Percentiles rank a stretch among this genome's conserved stretches.
Evolutionary conservation across 2,113 vertebrate genomes (phyloP).

Genomic region (Nestor notabilis): DNA sequence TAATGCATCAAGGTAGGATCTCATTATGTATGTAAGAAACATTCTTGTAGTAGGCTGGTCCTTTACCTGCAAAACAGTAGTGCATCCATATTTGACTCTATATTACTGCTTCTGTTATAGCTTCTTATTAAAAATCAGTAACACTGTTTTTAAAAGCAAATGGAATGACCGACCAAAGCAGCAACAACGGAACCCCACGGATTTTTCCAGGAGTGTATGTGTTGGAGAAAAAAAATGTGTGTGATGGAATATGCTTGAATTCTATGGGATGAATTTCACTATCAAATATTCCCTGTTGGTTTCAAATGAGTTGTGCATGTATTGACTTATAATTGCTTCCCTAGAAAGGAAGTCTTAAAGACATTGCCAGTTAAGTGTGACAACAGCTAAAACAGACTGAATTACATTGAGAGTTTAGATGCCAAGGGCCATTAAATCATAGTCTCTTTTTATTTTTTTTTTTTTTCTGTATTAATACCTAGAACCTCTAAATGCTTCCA

Average conservation of each 20-base stretch:
- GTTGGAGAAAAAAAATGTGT: not conserved
- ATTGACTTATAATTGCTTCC: not conserved
- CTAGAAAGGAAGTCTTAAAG: not conserved
- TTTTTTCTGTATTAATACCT: not conserved
- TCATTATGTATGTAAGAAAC: not conserved
- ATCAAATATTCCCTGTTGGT: not conserved
- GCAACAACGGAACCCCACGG: not conserved
- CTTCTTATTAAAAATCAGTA: not conserved
- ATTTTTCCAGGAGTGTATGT: not conserved
- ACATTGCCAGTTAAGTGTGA: not conserved
- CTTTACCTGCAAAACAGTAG: not conserved
- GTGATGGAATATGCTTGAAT: not conserved
- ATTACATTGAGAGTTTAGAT: not conserved
- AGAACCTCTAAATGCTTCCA: not conserved
- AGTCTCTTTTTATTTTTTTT: not conserved
- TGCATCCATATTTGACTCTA: not conserved
- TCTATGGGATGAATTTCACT: not conserved
- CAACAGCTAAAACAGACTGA: not conserved
- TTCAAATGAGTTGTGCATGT: not conserved
- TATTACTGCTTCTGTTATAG: not conserved
- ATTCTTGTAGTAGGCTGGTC: not conserved
- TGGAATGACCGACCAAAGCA: not conserved
- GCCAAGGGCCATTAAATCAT: not conserved
- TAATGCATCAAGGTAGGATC: constrained; percentile 80
- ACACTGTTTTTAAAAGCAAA: not conserved